Evolutionary conservation across 2,888 invertebrate species (phyloP).

Genomic region (Ochropleura plecta): DNA sequence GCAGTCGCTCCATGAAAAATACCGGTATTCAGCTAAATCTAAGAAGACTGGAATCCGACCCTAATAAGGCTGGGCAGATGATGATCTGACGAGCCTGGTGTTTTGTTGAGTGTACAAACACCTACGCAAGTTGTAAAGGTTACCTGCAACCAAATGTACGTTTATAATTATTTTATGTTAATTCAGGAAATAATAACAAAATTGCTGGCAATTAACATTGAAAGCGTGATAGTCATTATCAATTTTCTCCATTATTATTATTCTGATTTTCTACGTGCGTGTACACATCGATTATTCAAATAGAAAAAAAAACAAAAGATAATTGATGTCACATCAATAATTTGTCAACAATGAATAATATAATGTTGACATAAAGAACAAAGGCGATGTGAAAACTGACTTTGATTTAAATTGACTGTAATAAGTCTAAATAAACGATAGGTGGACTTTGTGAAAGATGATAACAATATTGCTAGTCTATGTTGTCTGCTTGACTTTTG

Average conservation of each 20-base stretch:
- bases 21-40: too few species aligned
- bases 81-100: too few species aligned
- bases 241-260: conserved; percentile 43
- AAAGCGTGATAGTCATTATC: conserved; percentile 48
- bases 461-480: neutral
- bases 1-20: too few species aligned
- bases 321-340: conserved; percentile 63
- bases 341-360: conserved; percentile 17
- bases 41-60: too few species aligned
- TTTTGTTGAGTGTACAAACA: too few species aligned
- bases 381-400: neutral
- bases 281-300: conserved; percentile 63
- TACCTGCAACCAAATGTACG: neutral
- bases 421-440: neutral
- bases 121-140: too few species aligned
- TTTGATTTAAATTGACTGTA: conserved; percentile 8
- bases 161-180: neutral
- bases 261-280: conserved; percentile 55
- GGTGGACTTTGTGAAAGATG: neutral
- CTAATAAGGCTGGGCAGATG: too few species aligned
- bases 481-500: neutral
- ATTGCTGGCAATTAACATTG: conserved; percentile 35
- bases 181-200: conserved; percentile 8
- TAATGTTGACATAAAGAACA: conserved; percentile 17
- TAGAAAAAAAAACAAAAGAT: conserved; percentile 49